Percentiles rank a stretch among this genome's conserved stretches.
Conservation (phyloP, 1,140 invertebrate genomes). For the Heliconius eleuchia region DNA sequence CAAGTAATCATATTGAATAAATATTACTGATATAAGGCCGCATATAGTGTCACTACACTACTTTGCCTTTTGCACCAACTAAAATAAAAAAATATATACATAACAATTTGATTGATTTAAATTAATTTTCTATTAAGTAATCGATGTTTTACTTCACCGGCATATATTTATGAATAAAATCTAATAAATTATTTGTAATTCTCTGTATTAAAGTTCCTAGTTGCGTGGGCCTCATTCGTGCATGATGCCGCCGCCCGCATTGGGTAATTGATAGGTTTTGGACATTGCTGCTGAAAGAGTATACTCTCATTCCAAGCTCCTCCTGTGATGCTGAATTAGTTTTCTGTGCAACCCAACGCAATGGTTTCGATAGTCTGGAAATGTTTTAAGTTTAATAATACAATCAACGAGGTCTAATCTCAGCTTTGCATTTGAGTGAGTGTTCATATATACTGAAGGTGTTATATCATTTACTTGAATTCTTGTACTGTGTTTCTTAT, state of each 20-base stretch:
- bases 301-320: conserved; percentile 62
- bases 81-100: too few species aligned
- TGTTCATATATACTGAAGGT: too few species aligned
- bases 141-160: neutral
- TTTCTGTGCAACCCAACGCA: conserved; percentile 69
- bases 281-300: conserved; percentile 58
- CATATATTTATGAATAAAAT: conserved; percentile 7
- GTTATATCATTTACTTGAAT: too few species aligned
- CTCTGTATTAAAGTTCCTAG: neutral
- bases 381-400: neutral
- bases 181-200: conserved; percentile 8
- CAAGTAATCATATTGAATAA: neutral
- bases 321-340: conserved; percentile 63
- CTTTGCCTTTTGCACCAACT: too few species aligned
- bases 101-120: too few species aligned
- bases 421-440: too few species aligned
- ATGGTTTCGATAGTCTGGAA: conserved; percentile 65
- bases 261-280: conserved; percentile 23
- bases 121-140: neutral
- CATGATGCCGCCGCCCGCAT: conserved; percentile 24
- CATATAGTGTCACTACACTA: too few species aligned
- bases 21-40: neutral
- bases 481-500: too few species aligned
- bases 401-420: too few species aligned
- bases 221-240: conserved; percentile 25